Evolutionary conservation across 37 sponge, comb jelly and placozoan species (phyloP), one percentile per base, ranked within the genome.

Genomic region (Eunapius fragilis): DNA sequence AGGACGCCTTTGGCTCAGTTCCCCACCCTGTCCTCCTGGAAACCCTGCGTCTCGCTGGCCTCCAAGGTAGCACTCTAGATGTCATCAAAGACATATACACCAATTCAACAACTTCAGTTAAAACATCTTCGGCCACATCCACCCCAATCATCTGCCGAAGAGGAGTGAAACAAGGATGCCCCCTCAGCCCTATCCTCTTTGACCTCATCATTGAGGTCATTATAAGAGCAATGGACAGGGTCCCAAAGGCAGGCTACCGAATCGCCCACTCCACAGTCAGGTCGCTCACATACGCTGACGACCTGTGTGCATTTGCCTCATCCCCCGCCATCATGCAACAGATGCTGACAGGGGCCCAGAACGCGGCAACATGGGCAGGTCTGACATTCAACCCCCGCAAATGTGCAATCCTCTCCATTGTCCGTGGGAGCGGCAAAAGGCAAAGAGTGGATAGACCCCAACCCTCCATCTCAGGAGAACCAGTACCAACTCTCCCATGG

Each of bases 1-100:
- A 50, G 68, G 68, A 87, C 74, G 87, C 87, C 35, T 87, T 80
- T 69, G 87, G 87, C 67, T 87, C 87, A 11, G 72, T 88, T 34
- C 89, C 84, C 23, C 78, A 82, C 34, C 24, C 41, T 45, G 25
- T 34, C 45, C 37, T 88, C 22, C 76, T 26, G 32, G 37, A 37
- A 22, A 83, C 41, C 78, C n/a, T 84, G 77, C 31, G 33, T 27
- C 24, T 49, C n/a, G 25, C 30, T 47, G 85, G 85, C 35, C 68
- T 84, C 25, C 27, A 50, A 24, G 77, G 69, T 24, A 49, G 34
- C 27, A 77, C 69, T 26, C 32, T 76, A 50, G 85, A 84, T 48
- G 31, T 84, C 45, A 33, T 75, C 33, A 35, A 77, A 77, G 85
- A 84, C 41, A 84, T 84, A 50, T 77, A 84, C 36, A 49, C 67